Percentiles rank a stretch among this genome's conserved stretches.
phyloP scores from a whole-genome alignment of 1,140 invertebrate species.

The Heliconius nattereri region DNA sequence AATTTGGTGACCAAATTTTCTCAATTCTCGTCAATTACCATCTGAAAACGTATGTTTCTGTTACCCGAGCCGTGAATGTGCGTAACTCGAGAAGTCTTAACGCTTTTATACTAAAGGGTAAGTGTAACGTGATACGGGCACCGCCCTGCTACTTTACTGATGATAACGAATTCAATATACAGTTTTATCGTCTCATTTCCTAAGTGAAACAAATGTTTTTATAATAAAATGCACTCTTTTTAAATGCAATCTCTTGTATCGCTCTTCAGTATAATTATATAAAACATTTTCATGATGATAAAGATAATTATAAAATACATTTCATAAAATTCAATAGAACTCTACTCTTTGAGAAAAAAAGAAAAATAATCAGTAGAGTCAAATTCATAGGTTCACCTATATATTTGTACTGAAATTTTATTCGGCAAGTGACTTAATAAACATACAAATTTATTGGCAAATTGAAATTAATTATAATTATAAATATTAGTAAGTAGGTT shows the following conservation, averaged over 20 bases:
- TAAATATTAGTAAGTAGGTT: too few species aligned
- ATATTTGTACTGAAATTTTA: too few species aligned
- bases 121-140: conserved; percentile 66
- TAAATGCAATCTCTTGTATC: not conserved
- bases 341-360: too few species aligned
- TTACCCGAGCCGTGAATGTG: conserved; percentile 57
- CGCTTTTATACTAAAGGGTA: conserved; percentile 75
- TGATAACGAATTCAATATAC: conserved; percentile 35
- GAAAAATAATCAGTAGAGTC: too few species aligned
- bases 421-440: too few species aligned
- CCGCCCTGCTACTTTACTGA: conserved; percentile 51
- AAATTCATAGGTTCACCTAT: too few species aligned
- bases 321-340: too few species aligned
- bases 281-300: too few species aligned
- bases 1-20: not conserved
- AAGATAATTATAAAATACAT: too few species aligned
- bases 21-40: not conserved
- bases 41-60: conserved; percentile 37
- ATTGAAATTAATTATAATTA: too few species aligned
- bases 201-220: conserved; percentile 57
- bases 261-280: too few species aligned
- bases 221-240: conserved; percentile 29
- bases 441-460: too few species aligned
- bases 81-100: conserved; percentile 62
- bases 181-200: conserved; percentile 68